Conservation (phyloP, 2,797 vertebrate genomes). For the Phrynocephalus forsythii region DNA sequence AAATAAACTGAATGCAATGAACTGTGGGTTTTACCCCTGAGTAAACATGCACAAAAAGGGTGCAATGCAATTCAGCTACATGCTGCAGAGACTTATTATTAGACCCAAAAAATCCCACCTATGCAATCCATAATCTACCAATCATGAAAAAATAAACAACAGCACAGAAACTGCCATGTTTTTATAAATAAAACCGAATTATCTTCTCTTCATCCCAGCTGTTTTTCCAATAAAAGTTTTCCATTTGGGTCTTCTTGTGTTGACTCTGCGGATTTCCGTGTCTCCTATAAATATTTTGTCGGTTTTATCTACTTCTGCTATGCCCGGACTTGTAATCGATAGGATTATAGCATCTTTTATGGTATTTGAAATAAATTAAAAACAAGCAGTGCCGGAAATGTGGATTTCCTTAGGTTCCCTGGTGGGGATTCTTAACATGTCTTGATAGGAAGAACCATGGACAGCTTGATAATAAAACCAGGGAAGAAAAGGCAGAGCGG, state of each 20-base stretch:
- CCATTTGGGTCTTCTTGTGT: neutral
- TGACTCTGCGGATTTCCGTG: neutral
- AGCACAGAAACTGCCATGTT: neutral
- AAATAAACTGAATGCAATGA: neutral
- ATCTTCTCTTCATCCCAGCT: neutral
- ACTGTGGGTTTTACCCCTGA: neutral
- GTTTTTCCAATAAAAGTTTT: neutral
- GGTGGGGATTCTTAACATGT: no score
- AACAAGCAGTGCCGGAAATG: neutral
- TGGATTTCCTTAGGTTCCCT: neutral
- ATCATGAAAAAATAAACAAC: neutral
- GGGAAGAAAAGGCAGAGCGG: no score
- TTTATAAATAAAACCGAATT: neutral
- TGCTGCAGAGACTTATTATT: neutral
- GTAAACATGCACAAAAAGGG: neutral
- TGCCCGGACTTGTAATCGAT: neutral
- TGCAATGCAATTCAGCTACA: neutral
- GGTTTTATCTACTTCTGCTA: neutral
- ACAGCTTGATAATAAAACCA: neutral
- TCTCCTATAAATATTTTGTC: neutral
- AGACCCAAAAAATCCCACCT: neutral
- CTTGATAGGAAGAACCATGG: neutral
- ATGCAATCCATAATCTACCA: neutral
- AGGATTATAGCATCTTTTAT: neutral
- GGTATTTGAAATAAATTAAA: neutral